Conservation (phyloP, 2,888 invertebrate genomes). For the Dolichomitus sp. region DNA sequence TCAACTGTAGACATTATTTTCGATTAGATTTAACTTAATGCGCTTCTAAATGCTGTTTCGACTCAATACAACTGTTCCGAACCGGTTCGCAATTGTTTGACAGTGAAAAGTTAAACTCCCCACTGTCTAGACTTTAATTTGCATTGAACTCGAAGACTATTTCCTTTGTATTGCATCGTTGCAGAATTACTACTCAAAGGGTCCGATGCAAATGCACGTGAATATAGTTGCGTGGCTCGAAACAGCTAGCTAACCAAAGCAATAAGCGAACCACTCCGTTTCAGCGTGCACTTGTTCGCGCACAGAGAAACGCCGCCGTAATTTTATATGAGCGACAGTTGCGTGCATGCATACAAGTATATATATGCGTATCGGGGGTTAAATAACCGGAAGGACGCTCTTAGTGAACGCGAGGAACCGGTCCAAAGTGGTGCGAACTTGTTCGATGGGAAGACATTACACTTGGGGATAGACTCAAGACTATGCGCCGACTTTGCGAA, state of each 20-base stretch:
- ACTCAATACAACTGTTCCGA: neutral
- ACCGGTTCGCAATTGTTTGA: constrained; percentile 2
- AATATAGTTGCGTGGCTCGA: neutral
- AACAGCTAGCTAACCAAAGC: neutral
- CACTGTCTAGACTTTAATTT: constrained; percentile 23
- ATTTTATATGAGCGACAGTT: constrained; percentile 52
- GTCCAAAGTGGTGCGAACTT: constrained; percentile 53
- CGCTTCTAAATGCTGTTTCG: neutral
- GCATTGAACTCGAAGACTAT: constrained; percentile 32
- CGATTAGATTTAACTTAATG: too few species aligned
- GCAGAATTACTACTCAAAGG: constrained; percentile 1
- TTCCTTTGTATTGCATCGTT: constrained; percentile 8
- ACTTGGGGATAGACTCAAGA: constrained; percentile 43
- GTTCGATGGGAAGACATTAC: constrained; percentile 59
- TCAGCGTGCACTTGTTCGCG: constrained; percentile 24
- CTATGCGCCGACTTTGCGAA: constrained; percentile 46
- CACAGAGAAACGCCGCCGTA: constrained; percentile 13
- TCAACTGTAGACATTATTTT: too few species aligned
- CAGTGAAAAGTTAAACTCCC: neutral
- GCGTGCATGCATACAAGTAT: neutral
- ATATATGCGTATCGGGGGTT: constrained; percentile 24
- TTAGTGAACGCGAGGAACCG: constrained; percentile 34
- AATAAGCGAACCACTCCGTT: constrained; percentile 27
- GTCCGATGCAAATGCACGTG: neutral
- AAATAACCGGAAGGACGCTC: constrained; percentile 52